phyloP scores from a whole-genome alignment of 2,113 vertebrate genomes.

The Rhynchopsitta pachyrhyncha region DNA sequence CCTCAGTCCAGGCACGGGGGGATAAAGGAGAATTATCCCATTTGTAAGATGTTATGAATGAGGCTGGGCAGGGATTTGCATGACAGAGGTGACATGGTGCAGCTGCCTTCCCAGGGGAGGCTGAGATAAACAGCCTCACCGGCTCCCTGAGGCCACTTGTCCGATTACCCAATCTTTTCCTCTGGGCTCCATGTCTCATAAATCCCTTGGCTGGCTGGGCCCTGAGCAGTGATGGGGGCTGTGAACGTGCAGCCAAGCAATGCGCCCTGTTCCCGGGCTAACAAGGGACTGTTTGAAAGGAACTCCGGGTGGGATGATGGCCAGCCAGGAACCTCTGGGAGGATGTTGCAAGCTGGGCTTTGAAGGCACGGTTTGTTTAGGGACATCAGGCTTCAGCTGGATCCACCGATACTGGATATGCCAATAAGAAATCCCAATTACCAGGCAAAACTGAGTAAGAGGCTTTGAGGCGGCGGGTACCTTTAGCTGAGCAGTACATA shows the following conservation, averaged over 20 bases:
- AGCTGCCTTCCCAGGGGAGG: conserved; percentile 22
- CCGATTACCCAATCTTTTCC: conserved; percentile 70
- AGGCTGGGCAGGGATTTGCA: conserved; percentile 7
- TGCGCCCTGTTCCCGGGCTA: conserved; percentile 2
- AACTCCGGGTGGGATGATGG: not conserved
- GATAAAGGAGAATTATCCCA: not conserved
- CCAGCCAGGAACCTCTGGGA: not conserved
- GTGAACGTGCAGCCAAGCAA: not conserved
- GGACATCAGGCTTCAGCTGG: not conserved
- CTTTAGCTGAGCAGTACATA: not conserved
- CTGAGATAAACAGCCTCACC: conserved; percentile 13
- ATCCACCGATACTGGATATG: not conserved
- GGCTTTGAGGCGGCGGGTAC: not conserved
- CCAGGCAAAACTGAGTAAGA: not conserved
- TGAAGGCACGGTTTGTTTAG: conserved; percentile 12
- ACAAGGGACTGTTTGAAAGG: conserved; percentile 63
- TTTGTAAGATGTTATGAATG: conserved; percentile 22
- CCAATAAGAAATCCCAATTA: not conserved
- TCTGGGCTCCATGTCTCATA: conserved; percentile 53
- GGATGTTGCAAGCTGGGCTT: not conserved
- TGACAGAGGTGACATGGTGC: not conserved
- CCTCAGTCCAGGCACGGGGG: not conserved
- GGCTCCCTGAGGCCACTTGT: conserved; percentile 38
- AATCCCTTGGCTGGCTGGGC: conserved; percentile 40
- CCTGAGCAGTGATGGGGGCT: not conserved